Percentiles rank a stretch among this genome's conserved stretches.
Evolutionary conservation across 2,113 vertebrate species (phyloP).

Genomic region (Microcebus lehilahytsara): DNA sequence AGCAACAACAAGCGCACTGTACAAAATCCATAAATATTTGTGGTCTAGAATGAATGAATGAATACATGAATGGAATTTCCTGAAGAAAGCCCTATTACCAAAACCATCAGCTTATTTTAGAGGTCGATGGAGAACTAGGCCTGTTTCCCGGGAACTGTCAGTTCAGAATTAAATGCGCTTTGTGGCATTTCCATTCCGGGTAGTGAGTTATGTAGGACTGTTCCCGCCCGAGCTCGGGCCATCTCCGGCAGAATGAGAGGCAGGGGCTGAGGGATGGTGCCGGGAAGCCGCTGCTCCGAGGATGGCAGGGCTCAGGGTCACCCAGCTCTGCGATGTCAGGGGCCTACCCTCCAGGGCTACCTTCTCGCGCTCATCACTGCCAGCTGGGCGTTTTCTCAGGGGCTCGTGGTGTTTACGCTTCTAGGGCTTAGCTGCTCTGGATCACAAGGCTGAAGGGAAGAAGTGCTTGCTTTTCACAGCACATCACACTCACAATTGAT

Average conservation of each 20-base stretch:
- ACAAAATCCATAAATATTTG: slow-evolving; percentile 61
- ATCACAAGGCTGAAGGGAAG: neutral
- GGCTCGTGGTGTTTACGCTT: neutral
- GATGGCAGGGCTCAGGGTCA: slow-evolving; percentile 15
- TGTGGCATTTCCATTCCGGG: slow-evolving; percentile 58
- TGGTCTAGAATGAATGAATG: slow-evolving; percentile 57
- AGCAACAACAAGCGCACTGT: neutral
- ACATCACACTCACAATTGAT: neutral
- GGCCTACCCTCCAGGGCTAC: neutral
- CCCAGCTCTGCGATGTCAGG: neutral
- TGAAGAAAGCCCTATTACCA: slow-evolving; percentile 67
- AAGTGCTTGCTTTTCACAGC: neutral
- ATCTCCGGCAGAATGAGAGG: slow-evolving; percentile 19
- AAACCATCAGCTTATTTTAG: slow-evolving; percentile 64
- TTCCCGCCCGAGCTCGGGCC: neutral
- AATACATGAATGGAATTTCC: slow-evolving; percentile 72
- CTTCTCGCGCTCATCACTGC: neutral
- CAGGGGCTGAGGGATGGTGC: slow-evolving; percentile 24
- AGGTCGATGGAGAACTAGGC: slow-evolving; percentile 64
- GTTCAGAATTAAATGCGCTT: slow-evolving; percentile 65
- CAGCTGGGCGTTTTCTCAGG: slow-evolving; percentile 34
- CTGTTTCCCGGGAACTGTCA: slow-evolving; percentile 72
- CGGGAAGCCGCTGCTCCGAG: slow-evolving; percentile 23
- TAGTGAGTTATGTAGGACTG: slow-evolving; percentile 53
- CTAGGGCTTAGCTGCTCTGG: neutral